These are phyloP conservation scores for Leptodactylus fuscus DNA, from an alignment of 2,113 vertebrate genomes.

Conservation along the genomic window DNA sequence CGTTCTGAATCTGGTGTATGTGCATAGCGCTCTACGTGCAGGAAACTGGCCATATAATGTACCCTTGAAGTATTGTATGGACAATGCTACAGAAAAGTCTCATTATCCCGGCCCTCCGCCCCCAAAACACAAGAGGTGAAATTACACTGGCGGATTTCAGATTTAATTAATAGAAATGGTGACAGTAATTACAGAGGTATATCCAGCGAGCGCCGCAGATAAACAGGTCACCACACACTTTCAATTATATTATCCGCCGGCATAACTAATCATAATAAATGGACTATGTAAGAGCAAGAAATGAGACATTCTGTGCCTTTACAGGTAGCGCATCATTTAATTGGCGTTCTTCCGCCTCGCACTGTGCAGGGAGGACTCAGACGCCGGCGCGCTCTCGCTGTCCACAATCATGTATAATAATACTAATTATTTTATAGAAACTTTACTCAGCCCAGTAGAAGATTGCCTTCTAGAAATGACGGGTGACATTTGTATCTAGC, in stretches of 20 bases:
- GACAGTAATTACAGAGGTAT: conserved; percentile 22
- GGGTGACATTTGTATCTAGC: not conserved
- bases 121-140: not conserved
- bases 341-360: not conserved
- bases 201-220: not conserved
- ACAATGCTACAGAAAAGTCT: not conserved
- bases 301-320: not conserved
- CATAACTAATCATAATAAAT: conserved; percentile 28
- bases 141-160: not conserved
- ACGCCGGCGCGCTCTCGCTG: not conserved
- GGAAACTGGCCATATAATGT: too few relatives aligned
- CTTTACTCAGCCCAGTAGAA: not conserved
- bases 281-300: not conserved
- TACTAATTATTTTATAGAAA: not conserved
- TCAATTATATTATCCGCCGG: conserved; percentile 19
- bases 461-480: not conserved
- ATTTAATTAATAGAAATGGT: conserved; percentile 32
- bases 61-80: not conserved
- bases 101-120: not conserved
- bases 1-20: too few relatives aligned
- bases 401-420: not conserved
- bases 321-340: conserved; percentile 8
- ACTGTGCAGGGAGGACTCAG: not conserved
- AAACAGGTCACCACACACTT: conserved; percentile 31
- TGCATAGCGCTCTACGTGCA: not conserved